Conservation (phyloP, 1,140 invertebrate genomes). For the Thalassaphorura encarpata region DNA sequence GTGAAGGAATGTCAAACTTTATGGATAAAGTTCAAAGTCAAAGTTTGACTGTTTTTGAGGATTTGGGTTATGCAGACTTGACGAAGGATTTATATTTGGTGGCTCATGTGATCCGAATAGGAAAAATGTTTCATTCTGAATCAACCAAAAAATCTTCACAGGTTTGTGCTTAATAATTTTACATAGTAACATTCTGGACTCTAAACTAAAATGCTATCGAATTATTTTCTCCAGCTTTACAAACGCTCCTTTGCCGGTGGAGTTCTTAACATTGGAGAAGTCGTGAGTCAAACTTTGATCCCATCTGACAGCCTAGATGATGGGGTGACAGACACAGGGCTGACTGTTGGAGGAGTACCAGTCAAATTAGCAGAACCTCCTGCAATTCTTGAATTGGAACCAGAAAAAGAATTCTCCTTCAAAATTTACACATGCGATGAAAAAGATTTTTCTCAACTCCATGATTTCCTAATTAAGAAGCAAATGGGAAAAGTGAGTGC, state of each 20-base stretch:
- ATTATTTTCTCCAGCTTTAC: constrained; percentile 43
- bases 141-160: constrained; percentile 55
- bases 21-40: constrained; percentile 66
- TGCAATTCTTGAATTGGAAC: neutral
- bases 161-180: neutral
- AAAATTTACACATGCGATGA: constrained; percentile 78
- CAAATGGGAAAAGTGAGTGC: constrained; percentile 7
- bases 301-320: neutral
- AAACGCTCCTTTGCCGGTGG: constrained; percentile 73
- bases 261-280: constrained; percentile 48
- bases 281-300: constrained; percentile 15
- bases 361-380: too few species aligned
- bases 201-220: neutral
- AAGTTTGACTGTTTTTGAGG: constrained; percentile 37
- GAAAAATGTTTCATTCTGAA: constrained; percentile 73
- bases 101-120: constrained; percentile 76
- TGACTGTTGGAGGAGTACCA: neutral
- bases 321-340: neutral
- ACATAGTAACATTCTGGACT: too few species aligned
- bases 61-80: constrained; percentile 68
- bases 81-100: constrained; percentile 73
- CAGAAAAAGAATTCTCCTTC: constrained; percentile 57
- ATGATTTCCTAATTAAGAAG: constrained; percentile 64
- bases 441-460: constrained; percentile 79
- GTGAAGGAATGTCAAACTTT: constrained; percentile 19